Evolutionary conservation across 2,888 invertebrate genomes (phyloP).

Genomic region (Callinectes sapidus): DNA sequence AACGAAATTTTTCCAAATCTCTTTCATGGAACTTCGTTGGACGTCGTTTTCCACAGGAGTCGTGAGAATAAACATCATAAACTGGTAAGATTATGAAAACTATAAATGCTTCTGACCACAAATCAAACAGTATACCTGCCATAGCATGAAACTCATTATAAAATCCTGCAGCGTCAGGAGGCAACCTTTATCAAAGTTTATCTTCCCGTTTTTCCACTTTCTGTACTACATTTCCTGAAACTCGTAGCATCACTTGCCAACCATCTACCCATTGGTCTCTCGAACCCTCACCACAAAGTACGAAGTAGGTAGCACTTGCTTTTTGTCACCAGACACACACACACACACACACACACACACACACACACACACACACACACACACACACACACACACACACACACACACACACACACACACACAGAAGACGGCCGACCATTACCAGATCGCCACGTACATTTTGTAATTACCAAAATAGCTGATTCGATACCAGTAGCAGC

Average conservation of each 20-base stretch:
- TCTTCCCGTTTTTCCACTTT: neutral
- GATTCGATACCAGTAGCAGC: constrained; percentile 42
- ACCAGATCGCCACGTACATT: constrained; percentile 21
- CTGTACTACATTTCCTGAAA: neutral
- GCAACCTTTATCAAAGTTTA: neutral
- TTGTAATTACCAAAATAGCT: constrained; percentile 41
- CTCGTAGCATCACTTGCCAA: neutral
- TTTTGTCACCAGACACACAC: neutral
- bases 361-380: constrained; percentile 10
- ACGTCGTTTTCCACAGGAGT: neutral
- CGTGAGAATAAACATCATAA: constrained; percentile 17
- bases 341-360: constrained; percentile 20
- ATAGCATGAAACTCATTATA: neutral
- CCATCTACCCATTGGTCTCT: neutral
- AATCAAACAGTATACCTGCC: neutral
- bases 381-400: constrained; percentile 10
- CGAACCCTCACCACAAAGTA: neutral
- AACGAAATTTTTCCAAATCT: neutral
- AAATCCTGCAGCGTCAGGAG: neutral
- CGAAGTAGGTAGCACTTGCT: neutral
- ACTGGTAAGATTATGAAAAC: neutral
- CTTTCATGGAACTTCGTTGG: neutral
- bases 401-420: constrained; percentile 20
- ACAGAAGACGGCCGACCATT: constrained; percentile 33
- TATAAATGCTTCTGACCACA: neutral